Evolutionary conservation across 2,113 vertebrate species (phyloP).

Genomic region (Prochilodus magdalenae): DNA sequence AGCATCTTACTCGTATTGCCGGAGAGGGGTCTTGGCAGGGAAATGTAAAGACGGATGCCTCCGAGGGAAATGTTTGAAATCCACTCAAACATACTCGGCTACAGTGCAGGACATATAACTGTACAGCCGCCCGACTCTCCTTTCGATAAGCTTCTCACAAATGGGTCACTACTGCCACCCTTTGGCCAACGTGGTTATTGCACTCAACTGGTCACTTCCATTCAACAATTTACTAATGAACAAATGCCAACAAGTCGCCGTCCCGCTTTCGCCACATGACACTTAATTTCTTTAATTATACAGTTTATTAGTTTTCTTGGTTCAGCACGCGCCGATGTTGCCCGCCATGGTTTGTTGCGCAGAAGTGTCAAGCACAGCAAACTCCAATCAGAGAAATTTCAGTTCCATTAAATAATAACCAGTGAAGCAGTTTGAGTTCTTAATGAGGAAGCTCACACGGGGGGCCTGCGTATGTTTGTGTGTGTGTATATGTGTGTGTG

Average conservation of each 20-base stretch:
- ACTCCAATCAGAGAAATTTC: conserved; percentile 60
- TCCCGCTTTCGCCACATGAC: conserved; percentile 48
- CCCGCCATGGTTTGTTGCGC: conserved; percentile 52
- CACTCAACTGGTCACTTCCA: background rate
- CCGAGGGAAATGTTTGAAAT: conserved; percentile 63
- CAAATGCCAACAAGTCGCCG: conserved; percentile 49
- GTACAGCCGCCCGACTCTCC: conserved; percentile 40
- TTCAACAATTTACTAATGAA: conserved; percentile 59
- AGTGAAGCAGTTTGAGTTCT: conserved; percentile 51
- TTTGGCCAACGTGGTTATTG: conserved; percentile 34
- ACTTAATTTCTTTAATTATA: conserved; percentile 69
- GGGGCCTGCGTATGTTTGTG: conserved; percentile 21
- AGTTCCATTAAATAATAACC: conserved; percentile 66
- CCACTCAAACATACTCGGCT: conserved; percentile 59
- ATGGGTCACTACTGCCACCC: conserved; percentile 71
- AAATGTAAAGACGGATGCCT: conserved; percentile 58
- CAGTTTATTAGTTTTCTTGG: conserved; percentile 67
- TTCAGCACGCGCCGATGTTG: conserved; percentile 62
- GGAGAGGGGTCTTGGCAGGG: conserved; percentile 25
- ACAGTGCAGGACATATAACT: conserved; percentile 54
- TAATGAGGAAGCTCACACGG: conserved; percentile 56
- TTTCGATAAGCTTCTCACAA: background rate
- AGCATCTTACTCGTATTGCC: conserved; percentile 25
- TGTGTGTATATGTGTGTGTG: conserved; percentile 45
- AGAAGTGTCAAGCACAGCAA: conserved; percentile 57